Conservation (phyloP, 2,113 vertebrate species). For the Apodemus sylvaticus region DNA sequence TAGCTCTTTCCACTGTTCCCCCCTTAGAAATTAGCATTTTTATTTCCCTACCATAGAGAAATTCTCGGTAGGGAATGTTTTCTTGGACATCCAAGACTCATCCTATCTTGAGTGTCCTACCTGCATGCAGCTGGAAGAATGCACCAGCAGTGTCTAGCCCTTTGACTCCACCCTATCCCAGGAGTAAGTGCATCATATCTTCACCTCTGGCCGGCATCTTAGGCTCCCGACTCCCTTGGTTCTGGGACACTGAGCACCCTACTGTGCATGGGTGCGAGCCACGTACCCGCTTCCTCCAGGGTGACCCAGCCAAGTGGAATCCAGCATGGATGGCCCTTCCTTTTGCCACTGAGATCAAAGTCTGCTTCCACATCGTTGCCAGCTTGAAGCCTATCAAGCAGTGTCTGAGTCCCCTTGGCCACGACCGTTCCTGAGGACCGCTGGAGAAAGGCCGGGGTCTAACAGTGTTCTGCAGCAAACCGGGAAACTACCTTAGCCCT, state of each 20-base stretch:
- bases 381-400: neutral
- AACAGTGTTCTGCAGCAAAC: too few species aligned
- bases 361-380: neutral
- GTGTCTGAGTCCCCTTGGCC: neutral
- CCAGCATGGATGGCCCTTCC: neutral
- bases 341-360: neutral
- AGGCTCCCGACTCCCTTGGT: neutral
- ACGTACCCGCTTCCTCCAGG: neutral
- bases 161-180: neutral
- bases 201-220: neutral
- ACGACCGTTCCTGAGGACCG: neutral
- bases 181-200: neutral
- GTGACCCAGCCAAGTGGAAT: neutral
- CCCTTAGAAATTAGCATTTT: neutral
- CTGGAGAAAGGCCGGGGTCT: neutral
- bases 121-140: neutral
- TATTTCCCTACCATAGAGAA: neutral
- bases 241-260: neutral
- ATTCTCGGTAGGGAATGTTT: slow-evolving; percentile 8
- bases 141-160: neutral
- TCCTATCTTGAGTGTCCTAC: neutral
- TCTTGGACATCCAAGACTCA: neutral
- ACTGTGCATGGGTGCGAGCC: neutral
- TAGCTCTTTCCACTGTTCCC: neutral
- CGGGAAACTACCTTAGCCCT: neutral